phyloP scores from a whole-genome alignment of 2,113 vertebrate species.

The Chitala chitala region DNA sequence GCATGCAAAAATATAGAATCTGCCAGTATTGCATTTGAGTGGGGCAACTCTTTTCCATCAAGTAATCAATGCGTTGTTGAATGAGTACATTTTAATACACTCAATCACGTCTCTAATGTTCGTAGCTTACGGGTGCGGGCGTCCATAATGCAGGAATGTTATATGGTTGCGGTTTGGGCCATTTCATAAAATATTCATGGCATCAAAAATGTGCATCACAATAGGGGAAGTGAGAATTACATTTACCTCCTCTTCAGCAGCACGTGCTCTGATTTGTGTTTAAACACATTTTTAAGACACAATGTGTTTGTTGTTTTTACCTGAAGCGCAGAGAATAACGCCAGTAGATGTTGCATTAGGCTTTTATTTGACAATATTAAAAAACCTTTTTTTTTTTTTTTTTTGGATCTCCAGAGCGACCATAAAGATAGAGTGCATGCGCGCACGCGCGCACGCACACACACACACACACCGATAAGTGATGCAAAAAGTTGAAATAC shows the following conservation, averaged over 20 bases:
- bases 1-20: conserved; percentile 59
- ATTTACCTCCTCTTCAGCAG: conserved; percentile 82
- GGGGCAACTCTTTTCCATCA: conserved; percentile 70
- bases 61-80: conserved; percentile 96
- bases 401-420: background rate
- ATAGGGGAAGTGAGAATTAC: conserved; percentile 88
- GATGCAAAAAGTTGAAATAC: conserved; percentile 71
- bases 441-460: background rate
- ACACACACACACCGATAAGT: conserved; percentile 33
- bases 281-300: conserved; percentile 34
- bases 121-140: conserved; percentile 88
- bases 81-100: conserved; percentile 97
- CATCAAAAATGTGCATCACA: conserved; percentile 93
- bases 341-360: background rate
- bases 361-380: conserved; percentile 3
- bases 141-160: conserved; percentile 95
- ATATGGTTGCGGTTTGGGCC: conserved; percentile 92
- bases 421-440: background rate
- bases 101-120: conserved; percentile 96
- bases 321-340: background rate
- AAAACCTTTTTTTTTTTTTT: background rate
- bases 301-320: background rate
- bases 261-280: conserved; percentile 54
- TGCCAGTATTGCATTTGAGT: conserved; percentile 65
- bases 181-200: conserved; percentile 97